phyloP scores from a whole-genome alignment of 2,113 vertebrate genomes.

The Hippocampus abdominalis region DNA sequence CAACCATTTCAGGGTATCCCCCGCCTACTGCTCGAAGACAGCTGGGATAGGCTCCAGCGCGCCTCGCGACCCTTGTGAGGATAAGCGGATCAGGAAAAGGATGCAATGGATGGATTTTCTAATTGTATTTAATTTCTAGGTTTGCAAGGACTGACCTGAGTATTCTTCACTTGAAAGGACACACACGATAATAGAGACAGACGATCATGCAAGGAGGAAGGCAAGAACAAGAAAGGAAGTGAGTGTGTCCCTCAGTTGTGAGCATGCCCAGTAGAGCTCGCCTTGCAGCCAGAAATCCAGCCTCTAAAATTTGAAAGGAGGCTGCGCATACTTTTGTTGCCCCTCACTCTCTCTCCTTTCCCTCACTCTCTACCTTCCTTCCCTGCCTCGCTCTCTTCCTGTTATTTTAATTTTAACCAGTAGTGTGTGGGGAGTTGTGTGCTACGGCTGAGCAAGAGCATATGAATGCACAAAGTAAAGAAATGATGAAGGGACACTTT shows the following conservation, averaged over 20 bases:
- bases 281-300: slow-evolving; percentile 76
- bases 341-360: slow-evolving; percentile 37
- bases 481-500: slow-evolving; percentile 24
- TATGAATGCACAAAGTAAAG: slow-evolving; percentile 37
- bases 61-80: no score
- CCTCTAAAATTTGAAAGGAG: slow-evolving; percentile 77
- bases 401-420: slow-evolving; percentile 45
- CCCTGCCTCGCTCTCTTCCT: slow-evolving; percentile 36
- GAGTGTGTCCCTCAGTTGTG: slow-evolving; percentile 74
- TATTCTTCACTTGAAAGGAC: slow-evolving; percentile 67
- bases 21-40: no score
- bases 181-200: slow-evolving; percentile 40
- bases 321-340: slow-evolving; percentile 74
- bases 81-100: no score
- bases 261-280: slow-evolving; percentile 80
- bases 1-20: no score
- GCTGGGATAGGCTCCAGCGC: no score
- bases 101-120: no score
- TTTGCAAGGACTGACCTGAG: neutral
- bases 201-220: slow-evolving; percentile 20
- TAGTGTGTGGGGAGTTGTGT: slow-evolving; percentile 31
- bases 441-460: slow-evolving; percentile 45
- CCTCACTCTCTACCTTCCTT: slow-evolving; percentile 29
- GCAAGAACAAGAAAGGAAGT: slow-evolving; percentile 82
- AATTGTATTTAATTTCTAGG: neutral